These are phyloP conservation scores for Eufriesea mexicana DNA, from an alignment of 1,140 invertebrate species.

Conservation along the genomic window DNA sequence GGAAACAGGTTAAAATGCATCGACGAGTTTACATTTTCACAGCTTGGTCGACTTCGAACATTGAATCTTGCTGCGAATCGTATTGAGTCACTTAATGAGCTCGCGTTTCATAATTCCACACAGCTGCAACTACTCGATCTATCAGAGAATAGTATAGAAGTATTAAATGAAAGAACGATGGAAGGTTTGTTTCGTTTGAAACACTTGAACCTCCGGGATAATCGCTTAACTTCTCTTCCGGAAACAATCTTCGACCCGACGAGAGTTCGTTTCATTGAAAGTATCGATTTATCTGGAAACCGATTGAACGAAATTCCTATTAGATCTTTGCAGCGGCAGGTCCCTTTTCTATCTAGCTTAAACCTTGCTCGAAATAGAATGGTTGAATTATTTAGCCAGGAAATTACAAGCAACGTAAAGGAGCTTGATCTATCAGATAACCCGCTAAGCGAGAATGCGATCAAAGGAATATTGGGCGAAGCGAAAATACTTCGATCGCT, in stretches of 20 bases:
- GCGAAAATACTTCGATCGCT: slow-evolving; percentile 93
- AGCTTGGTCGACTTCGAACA: slow-evolving; percentile 87
- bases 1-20: slow-evolving; percentile 89
- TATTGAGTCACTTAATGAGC: slow-evolving; percentile 90
- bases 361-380: slow-evolving; percentile 92
- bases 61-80: slow-evolving; percentile 89
- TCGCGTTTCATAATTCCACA: slow-evolving; percentile 94
- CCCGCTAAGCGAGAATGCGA: slow-evolving; percentile 88
- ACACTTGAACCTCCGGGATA: slow-evolving; percentile 88
- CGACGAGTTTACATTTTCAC: slow-evolving; percentile 92
- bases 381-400: slow-evolving; percentile 89
- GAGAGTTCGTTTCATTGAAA: slow-evolving; percentile 90
- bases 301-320: slow-evolving; percentile 90
- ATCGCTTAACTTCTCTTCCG: slow-evolving; percentile 88
- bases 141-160: slow-evolving; percentile 88
- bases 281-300: slow-evolving; percentile 91
- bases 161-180: slow-evolving; percentile 90
- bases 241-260: slow-evolving; percentile 92
- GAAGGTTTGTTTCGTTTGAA: slow-evolving; percentile 91
- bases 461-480: slow-evolving; percentile 90
- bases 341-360: slow-evolving; percentile 89
- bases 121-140: slow-evolving; percentile 91
- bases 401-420: slow-evolving; percentile 94
- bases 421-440: slow-evolving; percentile 93
- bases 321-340: slow-evolving; percentile 90